phyloP scores from a whole-genome alignment of 1,140 invertebrate species.

The Hyles euphorbiae region DNA sequence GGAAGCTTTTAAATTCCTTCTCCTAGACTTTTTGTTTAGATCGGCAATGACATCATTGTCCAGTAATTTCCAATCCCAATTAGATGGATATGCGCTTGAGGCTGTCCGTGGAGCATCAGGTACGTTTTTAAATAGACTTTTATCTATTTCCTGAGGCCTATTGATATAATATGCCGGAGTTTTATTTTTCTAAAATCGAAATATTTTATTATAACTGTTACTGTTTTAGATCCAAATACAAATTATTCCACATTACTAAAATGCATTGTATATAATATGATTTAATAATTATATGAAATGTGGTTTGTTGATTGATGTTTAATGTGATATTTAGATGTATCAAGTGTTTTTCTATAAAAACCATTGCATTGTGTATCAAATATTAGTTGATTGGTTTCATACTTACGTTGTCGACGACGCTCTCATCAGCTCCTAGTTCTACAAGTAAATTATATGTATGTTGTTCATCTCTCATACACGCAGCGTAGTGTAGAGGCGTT shows the following conservation, averaged over 20 bases:
- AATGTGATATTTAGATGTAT: no score
- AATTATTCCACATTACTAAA: no score
- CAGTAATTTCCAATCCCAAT: conserved; percentile 85
- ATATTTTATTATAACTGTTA: not conserved
- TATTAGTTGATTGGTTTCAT: not conserved
- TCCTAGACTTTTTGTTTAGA: conserved; percentile 59
- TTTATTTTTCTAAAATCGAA: conserved; percentile 85
- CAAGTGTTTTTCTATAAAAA: no score
- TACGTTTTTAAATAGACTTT: conserved; percentile 79
- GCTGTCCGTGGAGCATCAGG: conserved; percentile 88
- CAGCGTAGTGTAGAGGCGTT: conserved; percentile 94
- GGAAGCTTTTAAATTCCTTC: conserved; percentile 60
- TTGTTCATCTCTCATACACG: conserved; percentile 82
- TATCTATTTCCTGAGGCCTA: conserved; percentile 84
- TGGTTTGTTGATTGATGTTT: no score
- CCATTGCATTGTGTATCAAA: no score
- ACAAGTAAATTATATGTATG: conserved; percentile 84
- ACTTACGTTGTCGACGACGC: conserved; percentile 88
- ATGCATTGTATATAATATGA: no score
- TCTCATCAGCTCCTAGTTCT: conserved; percentile 85
- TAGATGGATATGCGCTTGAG: conserved; percentile 78
- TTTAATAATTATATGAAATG: no score
- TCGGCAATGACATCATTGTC: conserved; percentile 67
- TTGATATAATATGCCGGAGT: conserved; percentile 86
- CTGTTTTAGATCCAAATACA: no score